Evolutionary conservation across 2,888 invertebrate genomes (phyloP).

Genomic region (Yponomeuta sedellus): DNA sequence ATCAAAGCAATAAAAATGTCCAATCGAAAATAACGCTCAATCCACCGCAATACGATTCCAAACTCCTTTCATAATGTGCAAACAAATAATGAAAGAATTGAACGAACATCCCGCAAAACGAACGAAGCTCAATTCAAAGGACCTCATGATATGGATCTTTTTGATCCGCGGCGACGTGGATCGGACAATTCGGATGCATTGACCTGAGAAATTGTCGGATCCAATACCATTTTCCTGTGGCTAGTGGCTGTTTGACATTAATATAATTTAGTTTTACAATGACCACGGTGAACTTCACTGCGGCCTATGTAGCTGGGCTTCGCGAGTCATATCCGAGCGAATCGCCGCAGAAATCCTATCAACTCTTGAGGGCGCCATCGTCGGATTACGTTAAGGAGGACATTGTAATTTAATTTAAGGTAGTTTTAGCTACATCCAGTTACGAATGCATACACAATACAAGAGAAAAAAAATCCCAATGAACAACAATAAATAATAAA

Average conservation of each 20-base stretch:
- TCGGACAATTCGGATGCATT: not conserved
- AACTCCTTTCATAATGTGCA: not conserved
- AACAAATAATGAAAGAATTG: not conserved
- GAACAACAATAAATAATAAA: too few relatives aligned
- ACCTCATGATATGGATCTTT: not conserved
- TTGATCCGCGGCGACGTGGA: not conserved
- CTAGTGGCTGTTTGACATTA: not conserved
- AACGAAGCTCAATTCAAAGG: not conserved
- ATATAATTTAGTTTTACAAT: too few relatives aligned
- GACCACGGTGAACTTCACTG: too few relatives aligned
- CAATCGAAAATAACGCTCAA: not conserved
- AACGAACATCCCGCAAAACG: not conserved
- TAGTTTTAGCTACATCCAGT: too few relatives aligned
- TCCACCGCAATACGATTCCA: not conserved
- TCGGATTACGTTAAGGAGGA: too few relatives aligned
- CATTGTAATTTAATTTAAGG: too few relatives aligned
- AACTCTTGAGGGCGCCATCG: too few relatives aligned
- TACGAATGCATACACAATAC: too few relatives aligned
- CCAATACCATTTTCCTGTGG: not conserved
- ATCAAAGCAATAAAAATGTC: not conserved
- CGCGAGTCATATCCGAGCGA: too few relatives aligned
- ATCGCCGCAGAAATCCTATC: too few relatives aligned
- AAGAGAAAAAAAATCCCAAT: too few relatives aligned
- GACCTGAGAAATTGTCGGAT: not conserved
- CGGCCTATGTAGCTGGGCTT: too few relatives aligned